Evolutionary conservation across 2,113 vertebrate genomes (phyloP).

Genomic region (Oreocharis arfaki): DNA sequence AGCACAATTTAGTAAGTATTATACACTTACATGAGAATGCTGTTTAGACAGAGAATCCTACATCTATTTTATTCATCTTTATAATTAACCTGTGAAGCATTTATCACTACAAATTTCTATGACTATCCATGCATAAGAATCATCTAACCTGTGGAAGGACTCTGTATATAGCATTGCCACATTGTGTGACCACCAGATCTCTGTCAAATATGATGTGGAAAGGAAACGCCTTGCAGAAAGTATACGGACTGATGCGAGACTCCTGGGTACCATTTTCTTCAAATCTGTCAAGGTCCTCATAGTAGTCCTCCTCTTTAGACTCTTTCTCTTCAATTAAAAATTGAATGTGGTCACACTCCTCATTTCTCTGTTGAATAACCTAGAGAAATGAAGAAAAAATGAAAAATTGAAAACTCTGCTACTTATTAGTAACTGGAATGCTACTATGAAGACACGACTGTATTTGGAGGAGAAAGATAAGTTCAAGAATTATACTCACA

Average conservation of each 20-base stretch:
- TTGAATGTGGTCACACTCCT: conserved; percentile 96
- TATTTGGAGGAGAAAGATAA: not conserved
- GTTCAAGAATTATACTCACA: not conserved
- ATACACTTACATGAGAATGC: not conserved
- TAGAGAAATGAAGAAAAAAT: conserved; percentile 40
- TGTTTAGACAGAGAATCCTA: not conserved
- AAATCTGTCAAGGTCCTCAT: conserved; percentile 94
- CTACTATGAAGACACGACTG: not conserved
- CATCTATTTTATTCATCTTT: not conserved
- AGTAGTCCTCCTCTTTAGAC: conserved; percentile 93
- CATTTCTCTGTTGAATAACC: conserved; percentile 96
- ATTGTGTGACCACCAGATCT: conserved; percentile 92
- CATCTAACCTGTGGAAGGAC: conserved; percentile 91
- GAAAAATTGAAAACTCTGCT: not conserved
- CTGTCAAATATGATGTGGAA: conserved; percentile 98
- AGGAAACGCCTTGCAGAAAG: conserved; percentile 98
- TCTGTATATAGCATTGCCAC: conserved; percentile 95
- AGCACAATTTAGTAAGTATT: not conserved
- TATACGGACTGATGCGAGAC: conserved; percentile 95
- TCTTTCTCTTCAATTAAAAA: conserved; percentile 99
- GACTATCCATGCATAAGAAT: not conserved
- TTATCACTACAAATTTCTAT: not conserved
- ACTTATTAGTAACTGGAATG: not conserved
- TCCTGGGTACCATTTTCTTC: conserved; percentile 97
- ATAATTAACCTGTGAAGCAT: not conserved